These are phyloP conservation scores for Bombus fervidus DNA, from an alignment of 1,140 invertebrate genomes.

Conservation along the genomic window DNA sequence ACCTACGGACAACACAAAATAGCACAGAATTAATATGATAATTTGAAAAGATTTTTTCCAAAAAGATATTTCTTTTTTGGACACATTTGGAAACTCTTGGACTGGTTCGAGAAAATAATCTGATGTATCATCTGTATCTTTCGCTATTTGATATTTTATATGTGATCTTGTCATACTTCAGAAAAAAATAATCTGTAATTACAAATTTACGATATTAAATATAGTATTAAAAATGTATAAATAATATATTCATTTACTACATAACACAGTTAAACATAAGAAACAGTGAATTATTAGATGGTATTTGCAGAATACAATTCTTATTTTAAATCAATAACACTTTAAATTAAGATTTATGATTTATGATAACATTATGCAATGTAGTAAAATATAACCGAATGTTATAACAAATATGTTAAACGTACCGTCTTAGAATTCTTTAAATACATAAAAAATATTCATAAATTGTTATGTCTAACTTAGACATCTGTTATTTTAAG, in stretches of 20 bases:
- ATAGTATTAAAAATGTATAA: constrained; percentile 5
- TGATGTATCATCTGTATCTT: constrained; percentile 74
- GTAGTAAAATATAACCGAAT: not conserved
- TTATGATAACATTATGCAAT: not conserved
- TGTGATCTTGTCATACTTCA: constrained; percentile 79
- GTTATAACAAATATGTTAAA: not conserved
- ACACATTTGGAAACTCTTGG: constrained; percentile 72
- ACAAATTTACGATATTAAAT: constrained; percentile 11
- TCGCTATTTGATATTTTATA: constrained; percentile 80
- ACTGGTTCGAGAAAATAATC: constrained; percentile 76
- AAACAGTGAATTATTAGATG: not conserved
- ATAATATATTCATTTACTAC: not conserved
- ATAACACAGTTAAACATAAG: not conserved
- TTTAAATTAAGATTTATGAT: not conserved
- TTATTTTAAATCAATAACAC: not conserved
- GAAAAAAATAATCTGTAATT: constrained; percentile 45
- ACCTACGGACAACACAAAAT: constrained; percentile 95
- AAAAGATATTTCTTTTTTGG: constrained; percentile 70
- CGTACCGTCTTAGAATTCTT: constrained; percentile 29
- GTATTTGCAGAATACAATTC: not conserved
- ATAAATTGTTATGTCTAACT: constrained; percentile 38
- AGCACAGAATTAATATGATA: constrained; percentile 87
- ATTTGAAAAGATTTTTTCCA: constrained; percentile 78
- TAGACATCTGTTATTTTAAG: constrained; percentile 15
- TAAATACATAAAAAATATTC: constrained; percentile 20